Conservation (phyloP, 2,888 invertebrate species). For the Platycheirus rosarum region DNA sequence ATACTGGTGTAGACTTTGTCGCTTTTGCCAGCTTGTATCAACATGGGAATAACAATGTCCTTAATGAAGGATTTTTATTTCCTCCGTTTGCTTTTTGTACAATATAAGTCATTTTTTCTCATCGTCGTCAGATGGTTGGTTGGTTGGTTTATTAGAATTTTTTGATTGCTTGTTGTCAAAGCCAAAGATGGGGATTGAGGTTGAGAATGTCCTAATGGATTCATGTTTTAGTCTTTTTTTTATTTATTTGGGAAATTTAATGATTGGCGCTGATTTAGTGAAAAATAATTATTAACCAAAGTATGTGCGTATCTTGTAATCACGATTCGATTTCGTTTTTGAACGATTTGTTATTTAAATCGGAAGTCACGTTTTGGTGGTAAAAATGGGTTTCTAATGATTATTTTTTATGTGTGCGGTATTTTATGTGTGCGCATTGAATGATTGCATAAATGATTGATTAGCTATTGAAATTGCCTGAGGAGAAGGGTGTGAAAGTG, state of each 20-base stretch:
- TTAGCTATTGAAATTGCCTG: constrained; percentile 38
- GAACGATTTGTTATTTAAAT: constrained; percentile 58
- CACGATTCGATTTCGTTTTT: constrained; percentile 35
- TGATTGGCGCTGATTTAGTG: constrained; percentile 49
- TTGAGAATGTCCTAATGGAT: constrained; percentile 39
- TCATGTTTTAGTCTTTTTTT: constrained; percentile 26
- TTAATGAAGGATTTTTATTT: constrained; percentile 68
- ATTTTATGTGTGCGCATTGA: constrained; percentile 9
- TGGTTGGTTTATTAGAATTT: constrained; percentile 71
- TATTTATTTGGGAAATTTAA: constrained; percentile 1
- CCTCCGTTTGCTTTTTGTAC: constrained; percentile 30
- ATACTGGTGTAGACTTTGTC: constrained; percentile 59
- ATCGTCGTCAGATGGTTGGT: constrained; percentile 5
- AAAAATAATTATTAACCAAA: constrained; percentile 66
- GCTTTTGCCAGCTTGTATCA: constrained; percentile 67
- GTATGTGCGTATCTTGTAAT: constrained; percentile 17
- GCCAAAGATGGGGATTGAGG: not conserved
- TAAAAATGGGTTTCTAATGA: constrained; percentile 11
- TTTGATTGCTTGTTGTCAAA: constrained; percentile 66
- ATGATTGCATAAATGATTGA: constrained; percentile 56
- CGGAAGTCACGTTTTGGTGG: constrained; percentile 57
- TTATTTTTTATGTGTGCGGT: constrained; percentile 8
- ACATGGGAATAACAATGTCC: constrained; percentile 72
- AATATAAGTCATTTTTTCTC: constrained; percentile 34
- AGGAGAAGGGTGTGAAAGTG: constrained; percentile 2